Evolutionary conservation across 2,797 vertebrate species (phyloP), one percentile per base, ranked within the genome.

Genomic region (Sebastes glaucus): DNA sequence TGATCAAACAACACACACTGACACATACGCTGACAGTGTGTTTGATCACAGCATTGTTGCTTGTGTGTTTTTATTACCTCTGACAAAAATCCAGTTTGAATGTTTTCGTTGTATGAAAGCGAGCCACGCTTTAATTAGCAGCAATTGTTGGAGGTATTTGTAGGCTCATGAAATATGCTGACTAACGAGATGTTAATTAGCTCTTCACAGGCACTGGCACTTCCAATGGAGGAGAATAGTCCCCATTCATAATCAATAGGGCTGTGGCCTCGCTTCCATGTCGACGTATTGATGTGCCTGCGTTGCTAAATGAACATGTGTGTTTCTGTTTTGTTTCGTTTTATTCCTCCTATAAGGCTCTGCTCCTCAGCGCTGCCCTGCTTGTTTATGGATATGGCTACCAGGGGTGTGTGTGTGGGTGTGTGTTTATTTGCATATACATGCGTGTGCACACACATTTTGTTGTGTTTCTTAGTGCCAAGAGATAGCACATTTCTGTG

Each of bases 281-380:
- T 85, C 73, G 49, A 13, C 53, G 42, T 80, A 92, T 91, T 86
- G 87, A 92, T 92, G 82, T 18, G 22, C 66, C 86, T 73, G 60
- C 3, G 22, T 72, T 68, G 73, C 77, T 83, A 74, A 90, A 89
- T 90, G 35, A 85, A 83, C 83, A 87, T 53, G 64, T 83, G 77
- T 71, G 25, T 82, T 67, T 84, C 68, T 88, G 25, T 74, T 77
- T 78, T 76, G 6, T 75, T 72, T 53, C 53, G 32, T 28, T 55
- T 30, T 67, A 22, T 56, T 23, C 38, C 11, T n/a, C 64, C 28
- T 38, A 42, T 55, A 27, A 53, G 57, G 52, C 33, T 81, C 25
- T 71, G 38, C 33, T 73, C 69, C 38, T 71, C 69, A 22, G 18
- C 32, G 55, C 30, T 71, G 13, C 35, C 16, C 18, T 53, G 8